A percentile compares a stretch with the other conserved stretches of the same genome.
Conservation (phyloP, 2,113 vertebrate species). For the Marmota monax region DNA sequence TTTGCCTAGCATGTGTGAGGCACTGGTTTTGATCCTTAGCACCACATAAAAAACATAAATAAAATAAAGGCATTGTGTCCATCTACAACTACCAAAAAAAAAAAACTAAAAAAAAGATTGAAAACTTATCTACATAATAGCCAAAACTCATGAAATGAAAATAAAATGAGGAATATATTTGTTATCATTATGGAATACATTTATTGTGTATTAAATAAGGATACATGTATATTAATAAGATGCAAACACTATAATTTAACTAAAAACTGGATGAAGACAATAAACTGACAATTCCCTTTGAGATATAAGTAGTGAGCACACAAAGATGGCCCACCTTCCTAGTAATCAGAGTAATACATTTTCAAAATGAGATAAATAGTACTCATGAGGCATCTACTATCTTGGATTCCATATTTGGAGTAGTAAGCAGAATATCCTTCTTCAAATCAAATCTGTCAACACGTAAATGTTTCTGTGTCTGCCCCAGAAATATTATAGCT, state of each 20-base stretch:
- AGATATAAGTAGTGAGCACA: not conserved
- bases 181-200: constrained; percentile 4
- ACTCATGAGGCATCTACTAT: constrained; percentile 10
- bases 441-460: constrained; percentile 55
- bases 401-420: constrained; percentile 16
- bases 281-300: not conserved
- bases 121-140: not conserved
- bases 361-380: constrained; percentile 39
- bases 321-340: not conserved
- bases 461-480: constrained; percentile 44
- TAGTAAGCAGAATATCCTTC: constrained; percentile 18
- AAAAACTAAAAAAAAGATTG: not conserved
- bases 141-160: not conserved
- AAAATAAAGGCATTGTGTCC: too few species aligned
- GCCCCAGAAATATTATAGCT: constrained; percentile 64
- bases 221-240: constrained; percentile 38
- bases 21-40: too few species aligned
- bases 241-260: constrained; percentile 42
- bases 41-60: too few species aligned
- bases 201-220: constrained; percentile 56
- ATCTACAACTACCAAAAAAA: too few species aligned
- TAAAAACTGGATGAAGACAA: constrained; percentile 23
- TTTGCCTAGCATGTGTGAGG: too few species aligned
- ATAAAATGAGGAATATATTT: not conserved
- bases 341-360: constrained; percentile 49